Evolutionary conservation across 2,888 invertebrate species (phyloP).

Genomic region (Hyposoter didymator): DNA sequence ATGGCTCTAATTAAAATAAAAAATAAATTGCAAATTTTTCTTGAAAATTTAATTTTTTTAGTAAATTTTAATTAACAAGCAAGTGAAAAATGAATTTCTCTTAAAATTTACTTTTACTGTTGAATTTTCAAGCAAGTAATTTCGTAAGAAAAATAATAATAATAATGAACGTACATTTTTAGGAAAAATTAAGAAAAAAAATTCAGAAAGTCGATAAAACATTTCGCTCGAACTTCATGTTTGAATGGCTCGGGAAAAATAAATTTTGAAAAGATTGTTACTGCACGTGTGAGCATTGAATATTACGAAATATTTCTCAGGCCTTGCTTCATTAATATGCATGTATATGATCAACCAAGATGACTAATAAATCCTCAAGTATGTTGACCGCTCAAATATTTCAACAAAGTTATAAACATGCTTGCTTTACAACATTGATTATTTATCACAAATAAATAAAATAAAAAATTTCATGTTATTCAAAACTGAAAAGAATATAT

Average conservation of each 20-base stretch:
- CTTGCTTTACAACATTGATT: conserved; percentile 8
- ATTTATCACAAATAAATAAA: background rate
- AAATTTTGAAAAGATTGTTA: background rate
- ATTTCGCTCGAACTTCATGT: background rate
- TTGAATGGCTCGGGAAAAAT: background rate
- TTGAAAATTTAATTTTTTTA: no score
- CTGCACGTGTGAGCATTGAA: background rate
- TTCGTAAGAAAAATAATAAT: no score
- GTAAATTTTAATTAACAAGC: no score
- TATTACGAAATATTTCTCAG: conserved; percentile 3
- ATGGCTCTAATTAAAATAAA: no score
- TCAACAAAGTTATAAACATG: conserved; percentile 19
- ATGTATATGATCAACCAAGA: conserved; percentile 1
- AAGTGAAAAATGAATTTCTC: no score
- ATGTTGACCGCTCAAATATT: background rate
- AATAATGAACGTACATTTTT: no score
- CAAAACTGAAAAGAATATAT: background rate
- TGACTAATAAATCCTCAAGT: background rate
- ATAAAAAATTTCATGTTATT: background rate
- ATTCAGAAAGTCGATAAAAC: background rate
- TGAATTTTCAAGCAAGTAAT: no score
- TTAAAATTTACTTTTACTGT: no score
- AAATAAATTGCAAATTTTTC: no score
- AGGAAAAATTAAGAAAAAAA: no score
- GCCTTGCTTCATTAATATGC: conserved; percentile 1